Percentiles rank a stretch among this genome's conserved stretches.
Evolutionary conservation across 2,888 invertebrate genomes (phyloP).

Genomic region (Trisateles emortualis): DNA sequence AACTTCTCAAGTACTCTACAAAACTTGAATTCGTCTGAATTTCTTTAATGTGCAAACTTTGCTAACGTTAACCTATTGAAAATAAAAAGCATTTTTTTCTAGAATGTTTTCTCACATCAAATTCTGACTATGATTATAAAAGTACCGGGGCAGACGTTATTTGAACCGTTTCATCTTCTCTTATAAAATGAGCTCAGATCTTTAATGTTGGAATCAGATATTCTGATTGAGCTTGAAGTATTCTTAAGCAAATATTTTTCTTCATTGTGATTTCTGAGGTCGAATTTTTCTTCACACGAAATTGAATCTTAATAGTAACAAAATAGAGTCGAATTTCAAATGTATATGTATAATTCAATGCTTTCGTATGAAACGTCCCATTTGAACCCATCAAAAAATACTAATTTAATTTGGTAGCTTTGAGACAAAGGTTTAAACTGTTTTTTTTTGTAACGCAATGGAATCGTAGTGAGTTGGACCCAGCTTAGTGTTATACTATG

Average conservation of each 20-base stretch:
- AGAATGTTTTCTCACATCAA: background rate
- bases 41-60: background rate
- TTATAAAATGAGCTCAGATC: constrained; percentile 24
- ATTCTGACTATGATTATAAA: background rate
- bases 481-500: constrained; percentile 22
- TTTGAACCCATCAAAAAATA: constrained; percentile 43
- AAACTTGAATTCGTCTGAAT: background rate
- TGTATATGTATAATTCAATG: background rate
- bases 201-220: constrained; percentile 39
- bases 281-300: background rate
- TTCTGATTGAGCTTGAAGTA: constrained; percentile 43
- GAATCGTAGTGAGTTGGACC: constrained; percentile 17
- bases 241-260: constrained; percentile 46
- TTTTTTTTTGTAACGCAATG: constrained; percentile 31
- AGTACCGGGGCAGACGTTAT: constrained; percentile 5
- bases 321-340: constrained; percentile 8
- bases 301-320: background rate
- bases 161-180: constrained; percentile 6
- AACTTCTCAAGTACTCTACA: too few species aligned
- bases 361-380: constrained; percentile 16
- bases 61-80: background rate
- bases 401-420: constrained; percentile 44
- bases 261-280: constrained; percentile 29
- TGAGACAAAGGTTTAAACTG: constrained; percentile 42
- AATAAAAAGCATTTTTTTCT: background rate